Evolutionary conservation across 2,888 invertebrate genomes (phyloP), one percentile per base, ranked within the genome.

Genomic region (Parapristionchus giblindavisi): DNA sequence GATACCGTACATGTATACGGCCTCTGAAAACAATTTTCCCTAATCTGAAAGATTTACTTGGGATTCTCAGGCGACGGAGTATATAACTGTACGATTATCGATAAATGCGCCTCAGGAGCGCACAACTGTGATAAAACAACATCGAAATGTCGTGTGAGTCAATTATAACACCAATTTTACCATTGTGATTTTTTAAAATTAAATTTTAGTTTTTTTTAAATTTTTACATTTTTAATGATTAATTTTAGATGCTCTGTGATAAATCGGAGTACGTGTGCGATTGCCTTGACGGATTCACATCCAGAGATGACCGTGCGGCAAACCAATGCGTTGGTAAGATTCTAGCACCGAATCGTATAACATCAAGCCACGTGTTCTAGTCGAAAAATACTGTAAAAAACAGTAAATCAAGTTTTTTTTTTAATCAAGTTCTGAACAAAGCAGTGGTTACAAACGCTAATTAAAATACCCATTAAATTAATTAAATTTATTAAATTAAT

Each of bases 51-150:
- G n/a, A n/a, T n/a, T n/a, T n/a, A n/a, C n/a, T n/a, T n/a, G n/a
- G n/a, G n/a, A n/a, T n/a, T n/a, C n/a, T 27, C 60, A 72, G 72
- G 72, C 24, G 72, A 72, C 24, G 72, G 72, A 11, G 14, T 34
- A 4, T 8, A 38, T 24, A 72, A 72, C 43, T 72, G 72, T 34
- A 60, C 58, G n/a, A 6, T 43, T 8, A 29, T 29, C 27, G 60
- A 72, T 34, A 6, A 8, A 14, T 72, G 72, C 32, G 17, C 3
- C 14, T 34, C 48, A 34, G 54, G 4, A 27, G 36, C 48, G 51
- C 48, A 68, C 40, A 14, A 56, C 24, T 66, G 66, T 27, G 66
- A 66, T 24, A n/a, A 5, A n/a, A 51, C 17, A 38, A 14, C 66
- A 17, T 51, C 66, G 3, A 29, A n/a, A 24, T 66, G 66, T 29